Evolutionary conservation across 2,113 vertebrate genomes (phyloP).

Genomic region (Romanogobio albipinnatus): DNA sequence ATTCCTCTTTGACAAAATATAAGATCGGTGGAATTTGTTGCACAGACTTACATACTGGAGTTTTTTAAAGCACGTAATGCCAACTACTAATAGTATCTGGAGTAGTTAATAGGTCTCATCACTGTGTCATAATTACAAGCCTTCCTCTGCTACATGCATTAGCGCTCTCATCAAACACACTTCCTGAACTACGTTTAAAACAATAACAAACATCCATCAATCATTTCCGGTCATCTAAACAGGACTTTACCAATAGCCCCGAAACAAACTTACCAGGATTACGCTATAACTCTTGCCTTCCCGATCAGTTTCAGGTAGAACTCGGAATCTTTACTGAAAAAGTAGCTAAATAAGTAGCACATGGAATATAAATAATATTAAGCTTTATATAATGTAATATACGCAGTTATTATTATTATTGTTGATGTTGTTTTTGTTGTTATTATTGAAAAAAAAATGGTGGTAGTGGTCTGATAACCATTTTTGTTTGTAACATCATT

Average conservation of each 20-base stretch:
- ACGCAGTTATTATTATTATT: not conserved
- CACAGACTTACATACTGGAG: not conserved
- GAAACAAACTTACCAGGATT: constrained; percentile 85
- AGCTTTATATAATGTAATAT: not conserved
- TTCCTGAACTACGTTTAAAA: constrained; percentile 22
- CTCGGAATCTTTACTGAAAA: not conserved
- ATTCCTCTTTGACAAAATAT: not conserved
- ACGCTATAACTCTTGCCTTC: not conserved
- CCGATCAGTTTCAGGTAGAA: not conserved
- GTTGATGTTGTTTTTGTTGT: not conserved
- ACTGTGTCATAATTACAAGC: constrained; percentile 2
- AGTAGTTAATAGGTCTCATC: not conserved
- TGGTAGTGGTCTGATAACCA: not conserved
- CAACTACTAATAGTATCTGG: not conserved
- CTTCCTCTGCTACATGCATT: constrained; percentile 11
- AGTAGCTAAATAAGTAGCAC: not conserved
- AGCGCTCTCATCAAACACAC: constrained; percentile 23
- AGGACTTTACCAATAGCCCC: constrained; percentile 68
- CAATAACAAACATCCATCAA: constrained; percentile 42
- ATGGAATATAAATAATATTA: not conserved
- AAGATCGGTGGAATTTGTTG: not conserved
- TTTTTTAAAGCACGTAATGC: constrained; percentile 12
- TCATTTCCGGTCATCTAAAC: constrained; percentile 49
- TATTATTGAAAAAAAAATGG: not conserved
- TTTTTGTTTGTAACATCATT: not conserved